phyloP scores from a whole-genome alignment of 1,140 invertebrate genomes.

The Steinernema feltiae region DNA sequence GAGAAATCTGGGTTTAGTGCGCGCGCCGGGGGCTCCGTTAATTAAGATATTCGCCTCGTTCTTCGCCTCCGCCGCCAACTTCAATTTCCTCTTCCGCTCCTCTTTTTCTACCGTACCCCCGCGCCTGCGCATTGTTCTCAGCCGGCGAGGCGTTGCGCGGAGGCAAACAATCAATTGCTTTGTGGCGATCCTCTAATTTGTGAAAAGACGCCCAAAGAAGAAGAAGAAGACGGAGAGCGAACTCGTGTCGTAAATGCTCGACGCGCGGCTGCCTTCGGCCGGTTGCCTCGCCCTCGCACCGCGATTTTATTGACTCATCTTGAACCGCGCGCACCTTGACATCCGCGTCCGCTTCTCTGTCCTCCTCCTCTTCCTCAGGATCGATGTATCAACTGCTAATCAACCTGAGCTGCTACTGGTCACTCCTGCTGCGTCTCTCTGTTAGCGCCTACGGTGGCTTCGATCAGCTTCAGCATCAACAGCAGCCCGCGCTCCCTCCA shows the following conservation, averaged over 20 bases:
- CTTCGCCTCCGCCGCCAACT: not conserved
- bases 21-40: not conserved
- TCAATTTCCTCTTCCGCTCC: constrained; percentile 11
- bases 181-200: not conserved
- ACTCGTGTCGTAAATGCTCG: constrained; percentile 13
- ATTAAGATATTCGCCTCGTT: too few relatives aligned
- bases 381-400: not conserved
- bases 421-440: not conserved
- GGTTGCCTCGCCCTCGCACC: constrained; percentile 1
- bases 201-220: not conserved
- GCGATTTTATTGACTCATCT: constrained; percentile 8
- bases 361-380: not conserved
- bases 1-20: constrained; percentile 14
- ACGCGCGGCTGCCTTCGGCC: not conserved
- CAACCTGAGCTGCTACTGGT: too few relatives aligned
- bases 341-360: not conserved
- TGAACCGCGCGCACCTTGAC: too few relatives aligned
- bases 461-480: not conserved
- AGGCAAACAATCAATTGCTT: not conserved
- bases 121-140: not conserved
- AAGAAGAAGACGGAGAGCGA: not conserved
- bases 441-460: not conserved
- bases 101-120: too few relatives aligned
- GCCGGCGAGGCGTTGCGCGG: not conserved
- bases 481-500: not conserved